A percentile compares a stretch with the other conserved stretches of the same genome.
phyloP scores from a whole-genome alignment of 1,140 invertebrate species.

The Plodia interpunctella region DNA sequence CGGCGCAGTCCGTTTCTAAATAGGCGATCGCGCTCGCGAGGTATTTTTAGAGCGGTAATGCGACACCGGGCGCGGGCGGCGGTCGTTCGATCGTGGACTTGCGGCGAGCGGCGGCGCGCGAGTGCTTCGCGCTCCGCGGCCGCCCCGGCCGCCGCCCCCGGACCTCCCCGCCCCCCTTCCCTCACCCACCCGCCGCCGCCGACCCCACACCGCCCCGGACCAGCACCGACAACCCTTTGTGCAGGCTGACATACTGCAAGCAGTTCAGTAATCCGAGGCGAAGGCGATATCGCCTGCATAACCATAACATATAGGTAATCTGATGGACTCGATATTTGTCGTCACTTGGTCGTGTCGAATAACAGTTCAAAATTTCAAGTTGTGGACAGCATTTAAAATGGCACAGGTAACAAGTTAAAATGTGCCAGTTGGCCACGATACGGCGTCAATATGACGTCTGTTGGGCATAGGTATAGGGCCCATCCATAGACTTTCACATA shows the following conservation, averaged over 20 bases:
- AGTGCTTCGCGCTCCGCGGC: slow-evolving; percentile 38
- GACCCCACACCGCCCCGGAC: slow-evolving; percentile 54
- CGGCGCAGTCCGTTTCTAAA: slow-evolving; percentile 68
- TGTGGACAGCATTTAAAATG: too few species aligned
- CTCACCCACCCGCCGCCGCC: slow-evolving; percentile 23
- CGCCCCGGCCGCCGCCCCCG: slow-evolving; percentile 9
- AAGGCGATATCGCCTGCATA: background rate
- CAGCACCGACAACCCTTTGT: slow-evolving; percentile 43
- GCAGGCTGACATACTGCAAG: slow-evolving; percentile 14
- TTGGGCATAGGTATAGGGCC: too few species aligned
- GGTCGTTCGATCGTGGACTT: slow-evolving; percentile 56
- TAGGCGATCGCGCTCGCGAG: slow-evolving; percentile 70
- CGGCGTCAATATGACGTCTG: too few species aligned
- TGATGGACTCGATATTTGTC: too few species aligned
- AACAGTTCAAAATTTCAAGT: background rate
- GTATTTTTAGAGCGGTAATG: slow-evolving; percentile 76
- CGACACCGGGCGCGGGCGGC: slow-evolving; percentile 66
- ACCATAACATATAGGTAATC: background rate
- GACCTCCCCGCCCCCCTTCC: slow-evolving; percentile 7
- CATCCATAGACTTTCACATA: too few species aligned
- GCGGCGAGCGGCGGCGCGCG: slow-evolving; percentile 50
- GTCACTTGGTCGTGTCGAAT: background rate
- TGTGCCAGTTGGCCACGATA: too few species aligned
- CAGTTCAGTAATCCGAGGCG: slow-evolving; percentile 4
- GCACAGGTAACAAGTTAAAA: too few species aligned